Conservation (phyloP, 2,888 invertebrate species). For the Coelopa pilipes region DNA sequence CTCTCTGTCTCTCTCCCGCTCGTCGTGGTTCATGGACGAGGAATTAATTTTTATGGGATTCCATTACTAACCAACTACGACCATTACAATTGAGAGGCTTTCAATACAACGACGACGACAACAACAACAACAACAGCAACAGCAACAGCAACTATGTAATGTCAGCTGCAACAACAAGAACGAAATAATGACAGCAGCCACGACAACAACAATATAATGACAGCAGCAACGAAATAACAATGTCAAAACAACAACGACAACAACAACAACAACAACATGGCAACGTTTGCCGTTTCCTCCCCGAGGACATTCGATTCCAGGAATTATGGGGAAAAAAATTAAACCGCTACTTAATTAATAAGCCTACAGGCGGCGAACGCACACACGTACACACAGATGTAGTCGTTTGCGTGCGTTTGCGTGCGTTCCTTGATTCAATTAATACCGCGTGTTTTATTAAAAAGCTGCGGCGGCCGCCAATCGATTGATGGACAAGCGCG, state of each 20-base stretch:
- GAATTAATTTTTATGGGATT: slow-evolving; percentile 36
- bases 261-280: not conserved
- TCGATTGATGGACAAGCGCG: slow-evolving; percentile 21
- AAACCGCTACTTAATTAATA: slow-evolving; percentile 25
- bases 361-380: too few species aligned
- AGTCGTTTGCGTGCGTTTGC: not conserved
- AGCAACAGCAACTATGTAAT: not conserved
- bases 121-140: slow-evolving; percentile 8
- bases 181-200: not conserved
- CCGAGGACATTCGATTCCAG: slow-evolving; percentile 13
- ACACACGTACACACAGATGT: too few species aligned
- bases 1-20: not conserved
- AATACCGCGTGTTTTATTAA: not conserved
- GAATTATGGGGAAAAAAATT: slow-evolving; percentile 17
- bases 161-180: too few species aligned
- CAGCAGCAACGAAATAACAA: not conserved
- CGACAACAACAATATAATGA: not conserved
- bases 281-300: not conserved
- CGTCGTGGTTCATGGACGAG: slow-evolving; percentile 21
- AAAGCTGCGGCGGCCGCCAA: not conserved
- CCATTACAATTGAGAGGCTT: not conserved
- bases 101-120: not conserved
- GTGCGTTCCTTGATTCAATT: not conserved
- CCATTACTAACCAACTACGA: not conserved
- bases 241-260: too few species aligned